phyloP scores from a whole-genome alignment of 1,140 invertebrate species.

The Drosophila malerkotliana region DNA sequence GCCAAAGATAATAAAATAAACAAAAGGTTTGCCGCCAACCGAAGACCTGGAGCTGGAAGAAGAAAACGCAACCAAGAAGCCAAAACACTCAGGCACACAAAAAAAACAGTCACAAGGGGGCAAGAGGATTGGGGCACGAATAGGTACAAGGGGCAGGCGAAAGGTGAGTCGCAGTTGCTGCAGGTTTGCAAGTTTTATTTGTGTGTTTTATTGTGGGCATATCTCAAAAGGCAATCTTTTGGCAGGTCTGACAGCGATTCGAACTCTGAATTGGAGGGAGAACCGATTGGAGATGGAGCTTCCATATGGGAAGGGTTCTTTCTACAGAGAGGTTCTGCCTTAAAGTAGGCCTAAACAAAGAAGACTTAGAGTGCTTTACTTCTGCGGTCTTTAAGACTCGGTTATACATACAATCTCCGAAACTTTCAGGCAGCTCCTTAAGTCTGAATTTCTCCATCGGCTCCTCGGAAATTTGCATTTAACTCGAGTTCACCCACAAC shows the following conservation, averaged over 20 bases:
- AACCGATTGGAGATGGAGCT: conserved; percentile 45
- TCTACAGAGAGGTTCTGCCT: neutral
- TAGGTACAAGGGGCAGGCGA: conserved; percentile 14
- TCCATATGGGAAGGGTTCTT: conserved; percentile 28
- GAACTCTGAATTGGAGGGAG: conserved; percentile 47
- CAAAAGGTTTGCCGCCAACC: conserved; percentile 73
- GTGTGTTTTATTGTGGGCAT: conserved; percentile 81
- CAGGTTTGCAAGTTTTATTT: conserved; percentile 79
- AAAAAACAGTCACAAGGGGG: neutral
- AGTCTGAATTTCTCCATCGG: neutral
- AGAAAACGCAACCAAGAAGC: conserved; percentile 62
- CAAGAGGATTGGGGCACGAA: conserved; percentile 8
- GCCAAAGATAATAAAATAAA: conserved; percentile 82
- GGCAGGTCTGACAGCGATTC: conserved; percentile 61
- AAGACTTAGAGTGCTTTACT: too few species aligned
- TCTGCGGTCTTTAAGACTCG: too few species aligned
- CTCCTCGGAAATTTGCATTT: conserved; percentile 45
- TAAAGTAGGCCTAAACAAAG: conserved; percentile 7
- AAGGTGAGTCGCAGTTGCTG: conserved; percentile 76
- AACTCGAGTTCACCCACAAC: conserved; percentile 38
- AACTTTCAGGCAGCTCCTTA: conserved; percentile 11
- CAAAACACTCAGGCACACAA: conserved; percentile 38
- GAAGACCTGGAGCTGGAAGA: conserved; percentile 24
- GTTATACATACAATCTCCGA: neutral
- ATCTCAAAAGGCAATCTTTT: conserved; percentile 79